Evolutionary conservation across 2,113 vertebrate genomes (phyloP).

Genomic region (Myotis lucifugus): DNA sequence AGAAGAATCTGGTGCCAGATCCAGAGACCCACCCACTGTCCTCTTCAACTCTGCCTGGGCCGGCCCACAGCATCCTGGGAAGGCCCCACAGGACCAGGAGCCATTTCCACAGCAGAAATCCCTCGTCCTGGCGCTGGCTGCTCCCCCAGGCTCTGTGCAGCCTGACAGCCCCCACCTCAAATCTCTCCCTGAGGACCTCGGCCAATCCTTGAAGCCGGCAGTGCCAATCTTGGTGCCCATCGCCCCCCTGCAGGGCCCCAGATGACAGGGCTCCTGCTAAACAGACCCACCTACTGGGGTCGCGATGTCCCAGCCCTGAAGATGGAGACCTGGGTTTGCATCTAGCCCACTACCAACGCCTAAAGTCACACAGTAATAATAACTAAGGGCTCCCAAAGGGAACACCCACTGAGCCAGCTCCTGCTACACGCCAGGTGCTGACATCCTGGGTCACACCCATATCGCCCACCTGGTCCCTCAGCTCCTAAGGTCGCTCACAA

Average conservation of each 20-base stretch:
- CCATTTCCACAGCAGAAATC: neutral
- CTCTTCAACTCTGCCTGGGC: neutral
- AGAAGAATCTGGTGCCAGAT: neutral
- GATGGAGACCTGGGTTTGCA: neutral
- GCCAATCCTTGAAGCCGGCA: neutral
- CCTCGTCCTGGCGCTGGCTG: neutral
- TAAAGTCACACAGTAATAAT: neutral
- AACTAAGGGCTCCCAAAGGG: neutral
- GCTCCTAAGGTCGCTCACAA: neutral
- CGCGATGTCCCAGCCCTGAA: neutral
- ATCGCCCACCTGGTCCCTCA: neutral
- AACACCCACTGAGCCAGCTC: too few species aligned
- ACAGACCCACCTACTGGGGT: neutral
- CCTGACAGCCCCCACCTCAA: rapidly evolving
- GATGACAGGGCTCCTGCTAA: neutral
- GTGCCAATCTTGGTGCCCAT: rapidly evolving
- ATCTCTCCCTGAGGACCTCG: neutral
- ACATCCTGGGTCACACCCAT: neutral
- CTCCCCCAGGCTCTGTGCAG: neutral
- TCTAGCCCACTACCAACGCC: neutral
- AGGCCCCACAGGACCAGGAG: neutral
- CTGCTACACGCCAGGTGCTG: rapidly evolving
- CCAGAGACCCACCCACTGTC: neutral
- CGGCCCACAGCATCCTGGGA: neutral
- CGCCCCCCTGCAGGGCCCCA: neutral